Percentiles rank a stretch among this genome's conserved stretches.
These are phyloP conservation scores for Plebejus anna DNA, from an alignment of 2,888 invertebrate species.

Conservation along the genomic window DNA sequence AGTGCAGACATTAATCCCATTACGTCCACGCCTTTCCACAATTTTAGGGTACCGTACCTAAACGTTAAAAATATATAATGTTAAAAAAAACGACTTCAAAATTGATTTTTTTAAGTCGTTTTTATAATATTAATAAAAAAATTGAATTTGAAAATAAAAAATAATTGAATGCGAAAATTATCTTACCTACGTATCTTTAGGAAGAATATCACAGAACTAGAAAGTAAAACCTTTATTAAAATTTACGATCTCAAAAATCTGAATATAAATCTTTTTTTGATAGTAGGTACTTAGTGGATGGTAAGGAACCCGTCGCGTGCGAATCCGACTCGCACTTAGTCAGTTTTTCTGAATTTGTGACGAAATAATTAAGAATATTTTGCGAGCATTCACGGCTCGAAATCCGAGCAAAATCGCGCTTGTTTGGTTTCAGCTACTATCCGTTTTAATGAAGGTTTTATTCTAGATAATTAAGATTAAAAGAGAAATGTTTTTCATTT, in stretches of 20 bases:
- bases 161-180: too few relatives aligned
- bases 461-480: constrained; percentile 13
- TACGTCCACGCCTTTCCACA: neutral
- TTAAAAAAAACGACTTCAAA: too few relatives aligned
- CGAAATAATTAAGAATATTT: constrained; percentile 19
- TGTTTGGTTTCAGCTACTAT: constrained; percentile 14
- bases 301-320: neutral
- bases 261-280: too few relatives aligned
- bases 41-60: neutral
- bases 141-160: too few relatives aligned
- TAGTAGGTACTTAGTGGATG: neutral
- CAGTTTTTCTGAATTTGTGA: constrained; percentile 6
- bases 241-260: too few relatives aligned
- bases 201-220: too few relatives aligned
- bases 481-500: constrained; percentile 20
- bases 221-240: too few relatives aligned
- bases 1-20: constrained; percentile 15
- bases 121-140: too few relatives aligned
- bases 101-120: too few relatives aligned
- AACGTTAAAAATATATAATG: too few relatives aligned
- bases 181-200: too few relatives aligned
- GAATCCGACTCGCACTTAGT: neutral
- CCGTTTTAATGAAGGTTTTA: constrained; percentile 15
- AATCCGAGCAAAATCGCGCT: constrained; percentile 8
- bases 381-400: constrained; percentile 16